Percentiles rank a stretch among this genome's conserved stretches.
phyloP scores from a whole-genome alignment of 2,113 vertebrate species.

The Rousettus leschenaultii region DNA sequence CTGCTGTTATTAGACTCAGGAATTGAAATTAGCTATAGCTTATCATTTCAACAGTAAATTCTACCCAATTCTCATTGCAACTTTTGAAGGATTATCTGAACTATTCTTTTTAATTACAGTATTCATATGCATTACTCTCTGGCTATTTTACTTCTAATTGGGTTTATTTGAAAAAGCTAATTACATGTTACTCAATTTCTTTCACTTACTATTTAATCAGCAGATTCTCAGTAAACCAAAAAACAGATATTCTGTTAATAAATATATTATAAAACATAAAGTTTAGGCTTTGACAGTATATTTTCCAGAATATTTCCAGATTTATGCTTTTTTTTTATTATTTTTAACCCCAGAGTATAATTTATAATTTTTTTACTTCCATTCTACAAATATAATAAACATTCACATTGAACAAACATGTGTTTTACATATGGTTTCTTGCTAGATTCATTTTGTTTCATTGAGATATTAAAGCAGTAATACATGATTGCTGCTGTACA shows the following conservation, averaged over 20 bases:
- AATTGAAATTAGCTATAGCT: not conserved
- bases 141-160: constrained; percentile 70
- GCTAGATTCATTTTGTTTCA: constrained; percentile 14
- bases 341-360: constrained; percentile 1
- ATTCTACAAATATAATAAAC: not conserved
- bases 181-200: constrained; percentile 58
- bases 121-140: not conserved
- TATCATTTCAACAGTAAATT: not conserved
- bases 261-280: constrained; percentile 51
- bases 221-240: constrained; percentile 43
- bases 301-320: not conserved
- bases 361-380: not conserved
- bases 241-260: constrained; percentile 38
- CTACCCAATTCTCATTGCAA: constrained; percentile 32
- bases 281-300: not conserved
- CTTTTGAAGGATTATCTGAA: not conserved
- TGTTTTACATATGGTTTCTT: not conserved
- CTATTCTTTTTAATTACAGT: constrained; percentile 63
- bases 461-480: constrained; percentile 6
- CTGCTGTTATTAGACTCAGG: not conserved
- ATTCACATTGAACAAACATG: not conserved
- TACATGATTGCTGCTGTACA: constrained; percentile 22
- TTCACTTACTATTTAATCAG: constrained; percentile 54
- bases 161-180: constrained; percentile 69
- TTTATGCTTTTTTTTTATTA: not conserved